phyloP scores from a whole-genome alignment of 2,888 invertebrate species.

The Zaprionus lineosus region DNA sequence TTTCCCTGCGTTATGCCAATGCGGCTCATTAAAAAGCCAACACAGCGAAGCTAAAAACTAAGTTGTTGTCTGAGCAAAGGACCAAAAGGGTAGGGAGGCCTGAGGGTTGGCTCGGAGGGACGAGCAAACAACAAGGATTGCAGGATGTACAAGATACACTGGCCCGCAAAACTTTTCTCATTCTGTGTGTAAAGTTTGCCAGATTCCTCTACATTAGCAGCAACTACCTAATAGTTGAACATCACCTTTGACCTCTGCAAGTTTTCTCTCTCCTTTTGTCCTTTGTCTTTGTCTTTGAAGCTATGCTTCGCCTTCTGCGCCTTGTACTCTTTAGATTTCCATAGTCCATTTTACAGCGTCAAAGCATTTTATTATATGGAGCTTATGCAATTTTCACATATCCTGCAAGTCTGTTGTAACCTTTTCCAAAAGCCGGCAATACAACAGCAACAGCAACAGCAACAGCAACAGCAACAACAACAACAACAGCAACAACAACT shows the following conservation, averaged over 20 bases:
- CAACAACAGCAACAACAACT: slow-evolving; percentile 12
- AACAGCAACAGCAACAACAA: slow-evolving; percentile 14
- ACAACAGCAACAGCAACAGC: slow-evolving; percentile 9
- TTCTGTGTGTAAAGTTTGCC: slow-evolving; percentile 18
- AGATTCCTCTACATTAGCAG: not conserved
- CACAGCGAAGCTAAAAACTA: slow-evolving; percentile 12
- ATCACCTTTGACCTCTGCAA: slow-evolving; percentile 52
- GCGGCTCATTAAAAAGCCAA: slow-evolving; percentile 43
- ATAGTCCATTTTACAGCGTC: slow-evolving; percentile 28
- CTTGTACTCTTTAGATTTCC: slow-evolving; percentile 35
- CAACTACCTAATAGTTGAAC: slow-evolving; percentile 10
- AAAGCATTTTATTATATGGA: slow-evolving; percentile 63
- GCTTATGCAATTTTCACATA: slow-evolving; percentile 71
- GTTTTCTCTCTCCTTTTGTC: too few relatives aligned
- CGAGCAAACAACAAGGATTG: not conserved
- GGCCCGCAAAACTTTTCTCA: slow-evolving; percentile 25
- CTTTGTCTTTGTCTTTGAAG: too few relatives aligned
- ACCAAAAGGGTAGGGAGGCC: too few relatives aligned
- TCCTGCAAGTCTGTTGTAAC: slow-evolving; percentile 33
- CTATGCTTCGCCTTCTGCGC: too few relatives aligned
- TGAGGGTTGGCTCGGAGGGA: too few relatives aligned
- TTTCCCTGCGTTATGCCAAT: slow-evolving; percentile 18
- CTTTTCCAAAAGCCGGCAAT: slow-evolving; percentile 22
- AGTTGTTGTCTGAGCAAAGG: not conserved
- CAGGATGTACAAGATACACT: too few relatives aligned